phyloP scores from a whole-genome alignment of 2,888 invertebrate species.

The Eupithecia insigniata region DNA sequence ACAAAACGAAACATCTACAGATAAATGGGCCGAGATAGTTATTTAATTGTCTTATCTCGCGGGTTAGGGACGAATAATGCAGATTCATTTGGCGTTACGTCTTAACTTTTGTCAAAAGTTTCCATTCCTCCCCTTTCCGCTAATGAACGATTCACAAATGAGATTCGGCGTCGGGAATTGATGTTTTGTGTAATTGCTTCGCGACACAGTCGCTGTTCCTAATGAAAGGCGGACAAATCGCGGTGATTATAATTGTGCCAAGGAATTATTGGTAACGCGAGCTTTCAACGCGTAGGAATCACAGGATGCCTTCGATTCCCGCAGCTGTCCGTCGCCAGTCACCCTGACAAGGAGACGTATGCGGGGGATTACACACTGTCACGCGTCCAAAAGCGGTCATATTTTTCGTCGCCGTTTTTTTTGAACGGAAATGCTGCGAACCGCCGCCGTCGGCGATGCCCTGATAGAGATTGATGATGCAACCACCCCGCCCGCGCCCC shows the following conservation, averaged over 20 bases:
- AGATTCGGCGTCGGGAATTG: constrained; percentile 70
- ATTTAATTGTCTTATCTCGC: constrained; percentile 78
- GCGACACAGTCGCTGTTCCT: constrained; percentile 41
- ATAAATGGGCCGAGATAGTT: constrained; percentile 79
- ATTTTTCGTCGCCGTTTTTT: constrained; percentile 72
- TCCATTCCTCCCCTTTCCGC: constrained; percentile 66
- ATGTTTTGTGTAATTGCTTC: constrained; percentile 76
- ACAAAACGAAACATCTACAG: constrained; percentile 74
- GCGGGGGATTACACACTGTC: constrained; percentile 48
- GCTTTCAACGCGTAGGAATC: constrained; percentile 17
- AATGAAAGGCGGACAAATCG: constrained; percentile 44
- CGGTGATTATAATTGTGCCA: constrained; percentile 40
- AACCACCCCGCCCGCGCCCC: constrained; percentile 50
- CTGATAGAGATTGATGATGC: constrained; percentile 83
- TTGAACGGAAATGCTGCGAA: constrained; percentile 59
- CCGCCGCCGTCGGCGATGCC: constrained; percentile 60
- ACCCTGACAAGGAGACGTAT: constrained; percentile 34
- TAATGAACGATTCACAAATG: constrained; percentile 75
- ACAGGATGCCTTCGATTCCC: constrained; percentile 14
- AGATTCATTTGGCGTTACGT: constrained; percentile 75
- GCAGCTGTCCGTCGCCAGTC: constrained; percentile 22
- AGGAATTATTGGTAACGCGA: constrained; percentile 32
- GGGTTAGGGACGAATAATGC: constrained; percentile 66
- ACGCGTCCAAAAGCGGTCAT: constrained; percentile 66
- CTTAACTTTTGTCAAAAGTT: constrained; percentile 78